These are phyloP conservation scores for Cottoperca gobio DNA, from an alignment of 2,797 vertebrate species.

Conservation along the genomic window DNA sequence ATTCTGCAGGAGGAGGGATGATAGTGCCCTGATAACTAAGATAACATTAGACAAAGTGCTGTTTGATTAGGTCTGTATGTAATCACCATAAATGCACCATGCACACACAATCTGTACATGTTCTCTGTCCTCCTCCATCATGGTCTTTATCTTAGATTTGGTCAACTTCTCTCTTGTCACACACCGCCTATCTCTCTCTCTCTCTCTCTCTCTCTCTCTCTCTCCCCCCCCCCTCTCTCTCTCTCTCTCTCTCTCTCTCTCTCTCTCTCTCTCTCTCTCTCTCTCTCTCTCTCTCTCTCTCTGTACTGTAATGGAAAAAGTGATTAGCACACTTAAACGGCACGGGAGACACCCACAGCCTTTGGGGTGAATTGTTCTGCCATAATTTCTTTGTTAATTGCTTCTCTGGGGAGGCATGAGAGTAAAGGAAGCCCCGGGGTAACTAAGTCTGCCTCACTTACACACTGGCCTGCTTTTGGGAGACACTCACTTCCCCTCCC, in stretches of 20 bases:
- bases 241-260: constrained; percentile 19
- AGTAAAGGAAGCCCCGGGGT: constrained; percentile 72
- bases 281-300: constrained; percentile 15
- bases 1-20: neutral
- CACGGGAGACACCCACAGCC: constrained; percentile 74
- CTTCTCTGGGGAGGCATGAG: constrained; percentile 81
- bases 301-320: constrained; percentile 74
- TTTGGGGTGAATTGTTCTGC: constrained; percentile 77
- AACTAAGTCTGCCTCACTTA: constrained; percentile 76
- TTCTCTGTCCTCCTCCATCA: constrained; percentile 5
- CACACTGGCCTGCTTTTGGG: constrained; percentile 78
- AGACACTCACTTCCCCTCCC: constrained; percentile 42
- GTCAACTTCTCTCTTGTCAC: constrained; percentile 5
- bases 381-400: constrained; percentile 89
- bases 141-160: constrained; percentile 9
- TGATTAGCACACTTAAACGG: constrained; percentile 83
- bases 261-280: constrained; percentile 9
- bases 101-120: constrained; percentile 3
- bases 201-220: constrained; percentile 9
- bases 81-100: neutral
- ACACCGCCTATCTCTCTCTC: neutral
- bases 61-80: constrained; percentile 17
- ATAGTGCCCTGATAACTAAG: neutral
- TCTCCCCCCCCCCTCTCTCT: constrained; percentile 18
- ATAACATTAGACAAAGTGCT: constrained; percentile 14